Conservation (phyloP, 2,797 vertebrate species). For the Lepus oiostolus region DNA sequence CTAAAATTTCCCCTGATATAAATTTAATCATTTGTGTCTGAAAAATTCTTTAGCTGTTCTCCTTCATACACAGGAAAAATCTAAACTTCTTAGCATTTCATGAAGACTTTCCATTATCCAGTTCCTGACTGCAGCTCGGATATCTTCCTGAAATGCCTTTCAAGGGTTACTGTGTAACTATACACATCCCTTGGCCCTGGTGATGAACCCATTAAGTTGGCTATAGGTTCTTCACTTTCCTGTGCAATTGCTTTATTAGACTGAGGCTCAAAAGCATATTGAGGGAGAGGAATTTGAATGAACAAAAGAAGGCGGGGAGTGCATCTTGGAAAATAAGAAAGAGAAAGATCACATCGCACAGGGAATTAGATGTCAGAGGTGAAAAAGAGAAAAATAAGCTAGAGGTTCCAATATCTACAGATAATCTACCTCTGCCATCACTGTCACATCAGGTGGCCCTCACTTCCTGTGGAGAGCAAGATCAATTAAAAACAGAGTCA, state of each 20-base stretch:
- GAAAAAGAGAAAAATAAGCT: background rate
- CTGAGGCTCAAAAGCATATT: background rate
- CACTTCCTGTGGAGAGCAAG: background rate
- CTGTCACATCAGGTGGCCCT: background rate
- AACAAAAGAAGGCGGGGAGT: background rate
- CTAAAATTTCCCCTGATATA: background rate
- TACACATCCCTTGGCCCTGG: background rate
- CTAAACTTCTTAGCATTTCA: background rate
- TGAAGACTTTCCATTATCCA: background rate
- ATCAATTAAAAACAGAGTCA: background rate
- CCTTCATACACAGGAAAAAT: background rate
- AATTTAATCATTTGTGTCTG: background rate
- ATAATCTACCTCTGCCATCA: background rate
- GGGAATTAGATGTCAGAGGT: background rate
- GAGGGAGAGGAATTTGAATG: background rate
- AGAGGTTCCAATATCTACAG: background rate
- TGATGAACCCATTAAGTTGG: background rate
- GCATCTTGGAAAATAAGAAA: background rate
- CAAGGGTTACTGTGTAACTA: background rate
- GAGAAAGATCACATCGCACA: background rate
- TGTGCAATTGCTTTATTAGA: background rate
- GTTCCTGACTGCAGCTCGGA: background rate
- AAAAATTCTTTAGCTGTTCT: background rate
- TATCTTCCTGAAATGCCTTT: background rate
- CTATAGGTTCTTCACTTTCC: background rate